These are phyloP conservation scores for Oscheius sp. DNA, from an alignment of 2,888 invertebrate species.

Conservation along the genomic window DNA sequence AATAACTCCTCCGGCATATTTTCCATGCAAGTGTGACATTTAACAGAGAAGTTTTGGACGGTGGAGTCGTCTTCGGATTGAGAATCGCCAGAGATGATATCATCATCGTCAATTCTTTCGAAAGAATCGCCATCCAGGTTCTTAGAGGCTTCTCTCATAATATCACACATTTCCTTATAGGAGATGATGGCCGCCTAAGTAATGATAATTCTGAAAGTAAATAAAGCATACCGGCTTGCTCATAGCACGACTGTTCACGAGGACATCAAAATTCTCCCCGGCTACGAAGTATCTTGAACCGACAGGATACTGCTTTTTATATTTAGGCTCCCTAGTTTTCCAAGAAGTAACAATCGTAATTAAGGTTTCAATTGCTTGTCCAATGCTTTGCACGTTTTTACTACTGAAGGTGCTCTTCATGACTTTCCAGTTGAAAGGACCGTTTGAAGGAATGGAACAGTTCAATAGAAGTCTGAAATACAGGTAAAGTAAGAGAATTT, in stretches of 20 bases:
- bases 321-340: slow-evolving; percentile 4
- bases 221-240: slow-evolving; percentile 5
- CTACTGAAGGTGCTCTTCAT: slow-evolving; percentile 30
- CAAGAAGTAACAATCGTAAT: slow-evolving; percentile 35
- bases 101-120: slow-evolving; percentile 45
- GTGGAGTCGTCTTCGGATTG: slow-evolving; percentile 11
- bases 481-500: slow-evolving; percentile 11
- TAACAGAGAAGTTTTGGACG: slow-evolving; percentile 4
- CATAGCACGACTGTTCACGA: slow-evolving; percentile 25
- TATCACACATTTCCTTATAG: slow-evolving; percentile 37
- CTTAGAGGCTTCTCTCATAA: slow-evolving; percentile 38
- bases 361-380: slow-evolving; percentile 25
- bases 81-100: slow-evolving; percentile 20
- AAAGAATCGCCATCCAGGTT: slow-evolving; percentile 39
- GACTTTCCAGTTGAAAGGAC: slow-evolving; percentile 36
- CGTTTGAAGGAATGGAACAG: slow-evolving; percentile 31
- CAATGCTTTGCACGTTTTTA: slow-evolving; percentile 23
- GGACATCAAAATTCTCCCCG: slow-evolving; percentile 13
- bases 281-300: slow-evolving; percentile 10
- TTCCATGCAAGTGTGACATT: slow-evolving; percentile 41
- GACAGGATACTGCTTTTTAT: not conserved
- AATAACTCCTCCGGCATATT: slow-evolving; percentile 43
- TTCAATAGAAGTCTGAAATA: slow-evolving; percentile 35
- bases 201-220: not conserved
- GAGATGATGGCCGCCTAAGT: slow-evolving; percentile 32